These are phyloP conservation scores for Tenthredo mesomela DNA, from an alignment of 2,888 invertebrate species.

Conservation along the genomic window DNA sequence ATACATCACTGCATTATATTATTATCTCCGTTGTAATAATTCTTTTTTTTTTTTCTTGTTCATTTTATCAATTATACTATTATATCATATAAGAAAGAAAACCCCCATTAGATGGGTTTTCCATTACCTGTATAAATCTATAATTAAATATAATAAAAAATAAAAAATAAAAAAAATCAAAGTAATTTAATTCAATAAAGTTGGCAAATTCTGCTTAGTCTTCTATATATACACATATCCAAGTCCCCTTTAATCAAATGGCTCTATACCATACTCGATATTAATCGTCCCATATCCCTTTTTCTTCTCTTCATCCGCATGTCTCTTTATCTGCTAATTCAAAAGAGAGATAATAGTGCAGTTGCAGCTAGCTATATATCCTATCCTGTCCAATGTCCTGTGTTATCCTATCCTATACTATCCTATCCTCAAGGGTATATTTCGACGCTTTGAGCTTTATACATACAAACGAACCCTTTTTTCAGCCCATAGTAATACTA, in stretches of 20 bases:
- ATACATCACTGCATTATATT: too few species aligned
- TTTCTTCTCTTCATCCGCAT: not conserved
- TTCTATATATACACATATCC: not conserved
- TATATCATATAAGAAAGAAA: not conserved
- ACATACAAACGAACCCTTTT: not conserved
- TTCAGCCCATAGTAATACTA: slow-evolving; percentile 11
- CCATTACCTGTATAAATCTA: too few species aligned
- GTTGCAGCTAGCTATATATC: not conserved
- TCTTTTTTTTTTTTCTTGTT: too few species aligned
- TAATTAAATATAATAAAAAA: too few species aligned
- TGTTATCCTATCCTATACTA: not conserved
- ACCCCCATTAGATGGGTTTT: too few species aligned
- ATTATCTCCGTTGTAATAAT: too few species aligned
- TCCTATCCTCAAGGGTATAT: slow-evolving; percentile 1
- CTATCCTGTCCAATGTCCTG: not conserved
- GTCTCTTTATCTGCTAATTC: not conserved
- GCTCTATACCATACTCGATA: not conserved
- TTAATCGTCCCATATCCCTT: not conserved
- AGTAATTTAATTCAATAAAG: not conserved
- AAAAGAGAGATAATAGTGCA: not conserved
- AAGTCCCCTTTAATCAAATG: not conserved
- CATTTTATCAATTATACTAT: not conserved
- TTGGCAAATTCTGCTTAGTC: not conserved
- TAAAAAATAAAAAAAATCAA: not conserved
- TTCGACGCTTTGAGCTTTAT: not conserved